These are phyloP conservation scores for Drosophila kanekoi DNA, from an alignment of 2,888 invertebrate species.

Conservation along the genomic window DNA sequence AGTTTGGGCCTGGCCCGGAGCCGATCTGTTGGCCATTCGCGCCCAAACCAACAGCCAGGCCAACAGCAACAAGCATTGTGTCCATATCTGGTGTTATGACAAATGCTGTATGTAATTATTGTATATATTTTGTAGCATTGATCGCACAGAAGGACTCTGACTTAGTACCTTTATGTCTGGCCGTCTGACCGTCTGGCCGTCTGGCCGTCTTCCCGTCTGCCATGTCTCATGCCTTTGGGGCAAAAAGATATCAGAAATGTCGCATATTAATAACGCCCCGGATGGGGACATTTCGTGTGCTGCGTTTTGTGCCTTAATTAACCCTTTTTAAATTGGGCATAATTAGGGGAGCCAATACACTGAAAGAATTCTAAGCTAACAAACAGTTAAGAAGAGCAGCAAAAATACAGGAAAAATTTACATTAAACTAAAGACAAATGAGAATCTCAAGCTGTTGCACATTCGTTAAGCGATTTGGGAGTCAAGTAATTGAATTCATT, in stretches of 20 bases:
- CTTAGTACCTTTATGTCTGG: slow-evolving; percentile 7
- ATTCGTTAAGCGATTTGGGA: too few relatives aligned
- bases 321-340: slow-evolving; percentile 83
- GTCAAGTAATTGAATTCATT: too few relatives aligned
- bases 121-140: slow-evolving; percentile 59
- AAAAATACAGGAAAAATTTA: too few relatives aligned
- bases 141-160: slow-evolving; percentile 47
- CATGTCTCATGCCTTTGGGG: slow-evolving; percentile 24
- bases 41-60: slow-evolving; percentile 45
- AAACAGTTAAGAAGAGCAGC: too few relatives aligned
- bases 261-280: slow-evolving; percentile 81
- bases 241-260: slow-evolving; percentile 80
- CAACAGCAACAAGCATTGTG: slow-evolving; percentile 52
- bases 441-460: too few relatives aligned
- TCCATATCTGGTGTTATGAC: slow-evolving; percentile 81
- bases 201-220: not conserved
- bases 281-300: slow-evolving; percentile 71
- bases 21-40: slow-evolving; percentile 64
- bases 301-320: slow-evolving; percentile 82
- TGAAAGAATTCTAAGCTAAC: slow-evolving; percentile 38
- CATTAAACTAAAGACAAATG: too few relatives aligned
- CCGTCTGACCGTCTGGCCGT: not conserved
- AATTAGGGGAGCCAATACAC: slow-evolving; percentile 70
- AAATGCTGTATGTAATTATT: slow-evolving; percentile 81
- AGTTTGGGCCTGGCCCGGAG: slow-evolving; percentile 44